phyloP scores from a whole-genome alignment of 37 sponge, comb jelly and placozoan species.

The Aplysina aerophoba region DNA sequence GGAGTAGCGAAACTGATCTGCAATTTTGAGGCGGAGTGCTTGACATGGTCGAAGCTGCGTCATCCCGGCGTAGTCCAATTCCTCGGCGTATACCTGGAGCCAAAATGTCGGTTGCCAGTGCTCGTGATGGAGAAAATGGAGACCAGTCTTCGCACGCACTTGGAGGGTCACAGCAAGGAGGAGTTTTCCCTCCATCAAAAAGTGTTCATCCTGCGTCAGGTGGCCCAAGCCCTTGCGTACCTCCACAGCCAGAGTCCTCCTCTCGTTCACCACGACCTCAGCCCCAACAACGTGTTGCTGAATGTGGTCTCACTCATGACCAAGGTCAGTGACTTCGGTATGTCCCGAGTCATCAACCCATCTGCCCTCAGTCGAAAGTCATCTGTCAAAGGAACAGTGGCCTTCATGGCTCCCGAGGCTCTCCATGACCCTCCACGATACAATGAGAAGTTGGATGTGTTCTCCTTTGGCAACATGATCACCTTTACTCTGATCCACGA shows the following conservation, averaged over 20 bases:
- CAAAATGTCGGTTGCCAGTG: neutral
- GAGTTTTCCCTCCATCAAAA: neutral
- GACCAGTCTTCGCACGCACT: neutral
- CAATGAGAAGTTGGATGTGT: neutral
- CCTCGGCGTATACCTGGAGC: neutral
- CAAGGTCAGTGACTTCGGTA: neutral
- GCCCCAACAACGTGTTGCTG: neutral
- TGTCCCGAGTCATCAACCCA: neutral
- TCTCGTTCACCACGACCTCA: neutral
- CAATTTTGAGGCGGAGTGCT: neutral
- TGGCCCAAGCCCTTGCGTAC: neutral
- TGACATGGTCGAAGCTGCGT: neutral
- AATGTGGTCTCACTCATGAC: neutral
- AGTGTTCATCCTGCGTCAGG: neutral
- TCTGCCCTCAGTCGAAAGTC: neutral
- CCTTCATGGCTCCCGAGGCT: constrained; percentile 5
- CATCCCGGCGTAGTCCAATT: constrained; percentile 8
- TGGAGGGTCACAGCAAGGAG: neutral
- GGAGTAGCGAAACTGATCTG: too few relatives aligned
- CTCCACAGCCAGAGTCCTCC: constrained; percentile 5
- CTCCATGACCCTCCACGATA: neutral
- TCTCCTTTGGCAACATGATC: neutral
- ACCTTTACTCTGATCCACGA: neutral
- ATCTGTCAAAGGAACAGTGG: neutral
- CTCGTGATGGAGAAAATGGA: constrained; percentile 2